Base-by-base conservation (phyloP, 2,888 invertebrate genomes). In the Eupithecia exiguata region DNA sequence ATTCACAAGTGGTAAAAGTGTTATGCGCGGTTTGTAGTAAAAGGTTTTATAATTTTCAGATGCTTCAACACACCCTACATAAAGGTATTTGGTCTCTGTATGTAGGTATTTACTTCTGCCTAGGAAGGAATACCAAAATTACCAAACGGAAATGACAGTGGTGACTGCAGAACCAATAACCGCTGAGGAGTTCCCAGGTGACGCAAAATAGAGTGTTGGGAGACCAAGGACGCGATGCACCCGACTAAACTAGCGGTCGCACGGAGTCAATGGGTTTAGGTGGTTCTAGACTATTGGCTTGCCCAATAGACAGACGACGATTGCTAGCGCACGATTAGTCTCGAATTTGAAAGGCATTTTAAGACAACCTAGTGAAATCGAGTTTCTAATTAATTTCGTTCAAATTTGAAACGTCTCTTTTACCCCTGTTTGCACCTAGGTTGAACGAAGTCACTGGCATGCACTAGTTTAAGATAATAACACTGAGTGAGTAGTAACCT, bases 381-480 rank as follows among this genome's bases (percentile, higher is more conserved):
- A n/a, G 21, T 10, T 21, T 21, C 4, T 10, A n/a, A 21, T 53
- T 53, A 9, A 53, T 21, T 53, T 21, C 21, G 1, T 21, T 21
- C 21, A n/a, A n/a, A 46, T 21, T 21, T 53, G 49, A 21, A 53
- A 16, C 21, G 10, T 0, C n/a, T 21, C 2, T 21, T n/a, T n/a
- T 9, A 46, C n/a, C 46, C 46, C 46, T 46, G 53, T 10, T 53
- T 21, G 10, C 53, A 21, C 21, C 21, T 21, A 12, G 25, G 25
- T 21, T 14, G 12, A 25, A 25, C 21, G 14, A 25, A 58, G 21
- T 25, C 58, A 25, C 25, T 14, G 58, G 58, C 58, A 58, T 12
- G 14, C 25, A 58, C 58, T 58, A 58, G 58, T 58, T 58, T 58
- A 12, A 58, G 58, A 58, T 12, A 58, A 58, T 58, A 58, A 58